These are phyloP conservation scores for Alectoris magna DNA, from an alignment of 2,797 vertebrate species.

Conservation along the genomic window DNA sequence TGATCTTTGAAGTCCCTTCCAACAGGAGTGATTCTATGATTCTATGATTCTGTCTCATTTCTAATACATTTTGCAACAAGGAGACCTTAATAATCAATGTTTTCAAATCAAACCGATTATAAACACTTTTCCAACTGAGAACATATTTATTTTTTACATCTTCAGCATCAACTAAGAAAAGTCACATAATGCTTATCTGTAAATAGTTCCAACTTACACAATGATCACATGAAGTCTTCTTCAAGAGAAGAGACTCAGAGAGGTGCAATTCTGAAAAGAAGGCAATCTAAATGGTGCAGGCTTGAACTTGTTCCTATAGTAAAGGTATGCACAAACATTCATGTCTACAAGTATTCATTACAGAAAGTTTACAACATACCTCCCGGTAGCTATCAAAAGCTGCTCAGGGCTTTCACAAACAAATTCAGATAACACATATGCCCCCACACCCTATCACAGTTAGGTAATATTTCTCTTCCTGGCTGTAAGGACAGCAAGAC, in stretches of 20 bases:
- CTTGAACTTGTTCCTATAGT: conserved; percentile 66
- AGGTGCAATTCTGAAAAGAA: conserved; percentile 65
- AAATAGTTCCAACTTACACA: conserved; percentile 29
- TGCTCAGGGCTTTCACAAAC: conserved; percentile 51
- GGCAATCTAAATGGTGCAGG: conserved; percentile 60
- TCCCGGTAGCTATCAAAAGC: conserved; percentile 67
- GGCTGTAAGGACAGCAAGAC: not conserved
- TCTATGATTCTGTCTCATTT: not conserved
- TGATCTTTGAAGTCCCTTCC: too few relatives aligned
- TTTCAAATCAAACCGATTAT: not conserved
- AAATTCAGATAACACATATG: conserved; percentile 53
- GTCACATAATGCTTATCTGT: not conserved
- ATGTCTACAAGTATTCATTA: conserved; percentile 75
- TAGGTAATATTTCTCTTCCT: not conserved
- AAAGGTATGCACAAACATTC: conserved; percentile 77
- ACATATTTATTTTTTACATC: not conserved
- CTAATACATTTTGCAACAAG: not conserved
- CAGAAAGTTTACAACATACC: conserved; percentile 72
- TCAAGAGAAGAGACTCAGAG: conserved; percentile 33
- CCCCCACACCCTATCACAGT: not conserved
- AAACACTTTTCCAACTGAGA: not conserved
- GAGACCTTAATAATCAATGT: not conserved
- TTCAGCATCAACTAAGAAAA: conserved; percentile 11
- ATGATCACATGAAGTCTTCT: conserved; percentile 28
- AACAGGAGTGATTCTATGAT: too few relatives aligned